Base-by-base conservation (phyloP, 1,140 invertebrate species). In the Psilanteris sp. region DNA sequence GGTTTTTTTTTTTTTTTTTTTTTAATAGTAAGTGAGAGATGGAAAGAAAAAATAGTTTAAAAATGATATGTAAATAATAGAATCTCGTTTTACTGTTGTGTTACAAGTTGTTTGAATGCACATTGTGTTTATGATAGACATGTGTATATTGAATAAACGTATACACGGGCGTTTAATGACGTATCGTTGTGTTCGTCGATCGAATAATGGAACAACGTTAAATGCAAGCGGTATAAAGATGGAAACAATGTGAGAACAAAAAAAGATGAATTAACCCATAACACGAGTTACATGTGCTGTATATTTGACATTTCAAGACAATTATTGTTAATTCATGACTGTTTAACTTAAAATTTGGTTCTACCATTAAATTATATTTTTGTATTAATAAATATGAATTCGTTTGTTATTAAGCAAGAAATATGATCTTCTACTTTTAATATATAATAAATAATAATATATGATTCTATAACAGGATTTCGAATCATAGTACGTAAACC, bases 101-200 rank as follows among this genome's bases (percentile, higher is more conserved):
- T 37, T 73, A 44, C 59, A 44, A 59, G 44, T 74, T 52, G 46
- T 74, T 67, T 67, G 16, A 67, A 52, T 54, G 54, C 52, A 73
- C 50, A 52, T 59, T 73, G 44, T 59, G 39, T 61, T 74, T 61
- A 74, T 52, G 11, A 31, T 46, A 13, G 2, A 43, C 20, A 10
- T 9, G 22, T 64, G 31, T 59, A 48, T 71, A 62, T 26, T 29
- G 52, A 31, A 41, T 61, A 61, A 41, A 61, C 36, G 31, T 37
- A 43, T 54, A 61, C 37, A 71, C 36, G 48, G 7, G 15, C 16
- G 41, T 62, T 64, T 72, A 26, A 57, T 16, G 13, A 31, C 26
- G 36, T 50, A 44, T 59, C 52, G 36, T 61, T 62, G 34, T 37
- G 55, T 75, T 75, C 48, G 57, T 75, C 55, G 57, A 64, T 50